phyloP scores from a whole-genome alignment of 2,797 vertebrate genomes.

The Lemur catta region DNA sequence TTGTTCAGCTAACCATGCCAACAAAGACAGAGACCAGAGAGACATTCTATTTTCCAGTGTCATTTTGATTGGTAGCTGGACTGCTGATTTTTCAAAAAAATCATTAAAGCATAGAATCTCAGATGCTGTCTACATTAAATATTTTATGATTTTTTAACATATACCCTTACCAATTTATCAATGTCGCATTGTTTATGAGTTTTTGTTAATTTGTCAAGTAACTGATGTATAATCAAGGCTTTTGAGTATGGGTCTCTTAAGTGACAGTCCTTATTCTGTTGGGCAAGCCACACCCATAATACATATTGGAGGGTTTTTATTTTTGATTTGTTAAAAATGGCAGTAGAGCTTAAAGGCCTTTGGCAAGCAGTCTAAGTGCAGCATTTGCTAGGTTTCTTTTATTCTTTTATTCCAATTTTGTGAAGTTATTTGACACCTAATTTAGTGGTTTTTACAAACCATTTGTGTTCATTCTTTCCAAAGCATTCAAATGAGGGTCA shows the following conservation, averaged over 20 bases:
- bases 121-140: background rate
- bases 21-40: background rate
- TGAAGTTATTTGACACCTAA: background rate
- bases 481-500: background rate
- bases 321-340: constrained; percentile 36
- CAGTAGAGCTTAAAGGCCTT: background rate
- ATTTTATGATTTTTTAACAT: background rate
- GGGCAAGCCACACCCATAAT: background rate
- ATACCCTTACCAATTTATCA: background rate
- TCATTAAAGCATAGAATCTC: background rate
- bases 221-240: background rate
- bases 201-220: background rate
- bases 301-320: background rate
- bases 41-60: background rate
- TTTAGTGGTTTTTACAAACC: background rate
- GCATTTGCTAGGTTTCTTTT: background rate
- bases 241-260: background rate
- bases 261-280: background rate
- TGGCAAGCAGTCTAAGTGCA: background rate
- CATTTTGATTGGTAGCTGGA: background rate
- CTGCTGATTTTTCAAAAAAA: background rate
- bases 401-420: background rate
- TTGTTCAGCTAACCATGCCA: background rate
- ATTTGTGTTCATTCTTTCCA: constrained; percentile 5
- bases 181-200: background rate